phyloP scores from a whole-genome alignment of 2,888 invertebrate species.

The Agonopterix alstromeriana region DNA sequence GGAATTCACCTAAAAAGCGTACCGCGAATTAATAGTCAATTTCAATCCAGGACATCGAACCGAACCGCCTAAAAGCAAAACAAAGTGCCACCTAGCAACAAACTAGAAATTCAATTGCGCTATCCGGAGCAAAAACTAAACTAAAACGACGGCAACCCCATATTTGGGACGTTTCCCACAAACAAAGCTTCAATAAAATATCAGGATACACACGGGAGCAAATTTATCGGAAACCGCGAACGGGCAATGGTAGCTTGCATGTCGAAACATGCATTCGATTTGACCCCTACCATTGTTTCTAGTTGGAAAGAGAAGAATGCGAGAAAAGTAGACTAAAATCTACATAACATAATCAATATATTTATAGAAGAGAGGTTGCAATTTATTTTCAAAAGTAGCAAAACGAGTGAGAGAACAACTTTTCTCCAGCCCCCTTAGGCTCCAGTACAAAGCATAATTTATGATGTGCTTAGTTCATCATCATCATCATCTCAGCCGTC shows the following conservation, averaged over 20 bases:
- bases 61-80: constrained; percentile 5
- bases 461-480: no score
- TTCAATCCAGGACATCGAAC: no score
- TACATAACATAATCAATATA: no score
- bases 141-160: constrained; percentile 15
- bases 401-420: no score
- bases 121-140: constrained; percentile 10
- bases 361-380: no score
- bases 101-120: constrained; percentile 19
- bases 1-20: background rate
- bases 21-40: no score
- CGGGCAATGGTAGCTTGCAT: constrained; percentile 31
- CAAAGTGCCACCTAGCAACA: constrained; percentile 8
- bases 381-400: no score
- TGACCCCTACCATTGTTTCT: constrained; percentile 26
- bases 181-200: constrained; percentile 52
- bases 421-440: no score
- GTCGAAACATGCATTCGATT: constrained; percentile 34
- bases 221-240: constrained; percentile 55
- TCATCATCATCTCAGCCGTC: no score
- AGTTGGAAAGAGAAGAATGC: no score
- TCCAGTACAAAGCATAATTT: no score
- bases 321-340: no score
- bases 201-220: constrained; percentile 31
- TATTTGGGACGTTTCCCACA: constrained; percentile 34